Base-by-base conservation (phyloP, 2,113 vertebrate genomes). In the Aleadryas rufinucha region DNA sequence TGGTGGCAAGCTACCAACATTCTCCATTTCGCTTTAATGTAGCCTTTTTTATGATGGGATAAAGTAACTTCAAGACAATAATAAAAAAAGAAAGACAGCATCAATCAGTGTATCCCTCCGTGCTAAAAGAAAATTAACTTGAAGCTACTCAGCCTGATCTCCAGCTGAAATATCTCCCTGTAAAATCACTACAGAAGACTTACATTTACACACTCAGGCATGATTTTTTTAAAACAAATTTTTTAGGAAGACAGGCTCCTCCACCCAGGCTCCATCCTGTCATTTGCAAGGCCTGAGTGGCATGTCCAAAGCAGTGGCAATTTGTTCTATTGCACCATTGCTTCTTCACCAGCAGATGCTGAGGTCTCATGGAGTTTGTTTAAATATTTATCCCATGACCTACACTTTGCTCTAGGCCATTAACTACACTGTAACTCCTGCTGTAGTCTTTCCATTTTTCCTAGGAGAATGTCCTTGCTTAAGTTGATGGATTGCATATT, bases 401-500 rank as follows among this genome's bases (percentile, higher is more conserved):
- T 78, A 72, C 54, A 39, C 44, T 92, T 97, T 77, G 56, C 59
- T 84, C 27, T 85, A 89, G 72, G 56, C 84, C 83, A 91, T 79
- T 89, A 84, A 68, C 63, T 92, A 12, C 23, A 95, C 33, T 37
- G 35, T 61, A 84, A 77, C 35, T 90, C 52, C 84, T 72, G 44
- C 50, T 64, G 11, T 47, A 82, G 37, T 93, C 35, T 95, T 89
- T 85, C 37, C 19, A 77, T 93, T 66, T 76, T 81, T 97, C 92
- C 83, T 74, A 79, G 42, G 60, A 97, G 74, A 95, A 90, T 47
- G 31, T 82, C 70, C 77, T 86, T 83, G 33, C 86, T 95, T 89
- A 30, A 95, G 14, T 47, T 97, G 96, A 98, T 94, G 96, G 93
- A 97, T 96, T 97, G 33, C 33, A 35, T 95, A 88, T 97, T 97